A percentile compares a stretch with the other conserved stretches of the same genome.
phyloP scores from a whole-genome alignment of 1,140 invertebrate genomes.

The Amphibalanus amphitrite region DNA sequence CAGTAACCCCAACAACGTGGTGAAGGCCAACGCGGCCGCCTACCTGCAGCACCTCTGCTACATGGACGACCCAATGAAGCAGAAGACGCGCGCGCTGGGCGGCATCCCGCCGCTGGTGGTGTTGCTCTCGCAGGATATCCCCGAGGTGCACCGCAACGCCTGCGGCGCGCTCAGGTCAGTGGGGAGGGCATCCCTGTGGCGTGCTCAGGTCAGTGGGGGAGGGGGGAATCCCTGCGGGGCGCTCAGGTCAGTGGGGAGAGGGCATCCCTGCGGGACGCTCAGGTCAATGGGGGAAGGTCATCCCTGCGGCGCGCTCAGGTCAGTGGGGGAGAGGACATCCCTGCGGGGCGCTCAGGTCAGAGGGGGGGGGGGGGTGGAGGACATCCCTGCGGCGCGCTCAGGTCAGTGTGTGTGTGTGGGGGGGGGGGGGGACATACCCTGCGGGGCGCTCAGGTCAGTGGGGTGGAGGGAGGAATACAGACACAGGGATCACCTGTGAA shows the following conservation, averaged over 20 bases:
- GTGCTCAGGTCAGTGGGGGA: no score
- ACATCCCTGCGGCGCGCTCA: no score
- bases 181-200: neutral
- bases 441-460: no score
- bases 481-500: no score
- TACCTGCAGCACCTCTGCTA: slow-evolving; percentile 97
- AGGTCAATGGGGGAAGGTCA: slow-evolving; percentile 23
- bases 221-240: no score
- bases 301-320: no score
- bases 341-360: no score
- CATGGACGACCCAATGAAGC: slow-evolving; percentile 96
- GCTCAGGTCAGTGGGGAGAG: no score
- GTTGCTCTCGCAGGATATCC: slow-evolving; percentile 72
- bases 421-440: no score
- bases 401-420: no score
- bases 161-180: slow-evolving; percentile 71
- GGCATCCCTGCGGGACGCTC: slow-evolving; percentile 85
- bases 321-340: no score
- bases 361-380: no score
- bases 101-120: slow-evolving; percentile 86
- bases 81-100: slow-evolving; percentile 79
- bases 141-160: slow-evolving; percentile 91
- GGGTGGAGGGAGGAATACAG: neutral
- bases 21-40: slow-evolving; percentile 95
- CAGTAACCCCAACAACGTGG: slow-evolving; percentile 83